Conservation (phyloP, 2,113 vertebrate genomes). For the Choloepus hoffmanni region DNA sequence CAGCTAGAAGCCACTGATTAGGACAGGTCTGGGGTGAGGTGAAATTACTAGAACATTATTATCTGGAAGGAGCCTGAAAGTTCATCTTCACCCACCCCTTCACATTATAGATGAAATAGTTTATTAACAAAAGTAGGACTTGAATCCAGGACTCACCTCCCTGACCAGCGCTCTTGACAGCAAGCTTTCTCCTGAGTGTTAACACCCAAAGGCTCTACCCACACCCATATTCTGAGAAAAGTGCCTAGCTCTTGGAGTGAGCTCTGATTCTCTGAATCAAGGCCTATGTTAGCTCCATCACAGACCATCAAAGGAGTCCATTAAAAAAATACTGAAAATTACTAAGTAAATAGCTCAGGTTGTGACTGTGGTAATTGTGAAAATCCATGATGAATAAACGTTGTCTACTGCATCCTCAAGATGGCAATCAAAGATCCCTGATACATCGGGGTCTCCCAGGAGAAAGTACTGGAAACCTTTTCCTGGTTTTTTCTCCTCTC, state of each 20-base stretch:
- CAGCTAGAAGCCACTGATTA: neutral
- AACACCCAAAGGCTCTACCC: neutral
- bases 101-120: neutral
- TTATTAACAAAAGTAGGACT: neutral
- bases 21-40: neutral
- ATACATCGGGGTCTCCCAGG: neutral
- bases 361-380: neutral
- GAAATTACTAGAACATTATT: neutral
- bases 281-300: constrained; percentile 40
- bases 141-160: neutral
- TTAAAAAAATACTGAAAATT: neutral
- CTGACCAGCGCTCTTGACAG: neutral
- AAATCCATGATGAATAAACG: constrained; percentile 45
- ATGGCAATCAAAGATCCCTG: constrained; percentile 7
- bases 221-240: neutral
- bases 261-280: neutral
- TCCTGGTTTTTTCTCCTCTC: neutral
- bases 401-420: neutral
- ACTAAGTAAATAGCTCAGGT: neutral
- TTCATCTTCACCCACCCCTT: neutral
- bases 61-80: neutral
- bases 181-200: neutral
- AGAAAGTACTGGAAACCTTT: neutral
- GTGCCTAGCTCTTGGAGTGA: neutral
- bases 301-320: neutral